Percentiles rank a stretch among this genome's conserved stretches.
phyloP scores from a whole-genome alignment of 2,113 vertebrate species.

The Neodon shergylaensis region DNA sequence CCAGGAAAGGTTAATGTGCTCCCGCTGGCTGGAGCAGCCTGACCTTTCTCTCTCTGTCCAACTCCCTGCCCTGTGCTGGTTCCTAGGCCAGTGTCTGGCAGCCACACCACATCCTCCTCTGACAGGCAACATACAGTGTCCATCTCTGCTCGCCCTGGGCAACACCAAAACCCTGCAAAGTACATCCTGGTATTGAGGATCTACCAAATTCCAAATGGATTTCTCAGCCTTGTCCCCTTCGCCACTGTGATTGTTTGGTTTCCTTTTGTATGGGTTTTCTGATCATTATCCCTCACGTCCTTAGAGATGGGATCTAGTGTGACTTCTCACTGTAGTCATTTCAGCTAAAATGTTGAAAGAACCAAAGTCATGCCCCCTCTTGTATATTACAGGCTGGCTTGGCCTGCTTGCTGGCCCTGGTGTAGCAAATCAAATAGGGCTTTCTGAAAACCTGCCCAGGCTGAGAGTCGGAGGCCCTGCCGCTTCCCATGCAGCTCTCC shows the following conservation, averaged over 20 bases:
- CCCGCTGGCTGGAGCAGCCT: not conserved
- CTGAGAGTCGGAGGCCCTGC: not conserved
- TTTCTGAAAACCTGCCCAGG: not conserved
- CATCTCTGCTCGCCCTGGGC: not conserved
- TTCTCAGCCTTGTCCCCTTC: not conserved
- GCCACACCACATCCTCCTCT: not conserved
- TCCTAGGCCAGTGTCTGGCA: not conserved
- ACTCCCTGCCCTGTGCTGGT: constrained; percentile 21
- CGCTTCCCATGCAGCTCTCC: not conserved
- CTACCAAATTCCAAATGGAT: not conserved
- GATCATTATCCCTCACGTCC: no score
- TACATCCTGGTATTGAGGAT: not conserved
- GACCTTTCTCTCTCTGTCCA: not conserved
- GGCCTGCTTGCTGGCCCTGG: not conserved
- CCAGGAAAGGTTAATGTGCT: constrained; percentile 34
- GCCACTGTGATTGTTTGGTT: not conserved
- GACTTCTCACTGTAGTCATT: not conserved
- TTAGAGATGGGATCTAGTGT: not conserved
- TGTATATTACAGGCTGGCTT: not conserved
- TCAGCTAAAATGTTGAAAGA: not conserved
- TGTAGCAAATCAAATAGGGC: not conserved
- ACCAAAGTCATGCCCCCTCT: not conserved
- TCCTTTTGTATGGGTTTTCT: not conserved
- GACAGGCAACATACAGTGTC: not conserved
- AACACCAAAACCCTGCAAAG: not conserved